phyloP scores from a whole-genome alignment of 1,140 invertebrate species.

The Scaptomyza hsui region DNA sequence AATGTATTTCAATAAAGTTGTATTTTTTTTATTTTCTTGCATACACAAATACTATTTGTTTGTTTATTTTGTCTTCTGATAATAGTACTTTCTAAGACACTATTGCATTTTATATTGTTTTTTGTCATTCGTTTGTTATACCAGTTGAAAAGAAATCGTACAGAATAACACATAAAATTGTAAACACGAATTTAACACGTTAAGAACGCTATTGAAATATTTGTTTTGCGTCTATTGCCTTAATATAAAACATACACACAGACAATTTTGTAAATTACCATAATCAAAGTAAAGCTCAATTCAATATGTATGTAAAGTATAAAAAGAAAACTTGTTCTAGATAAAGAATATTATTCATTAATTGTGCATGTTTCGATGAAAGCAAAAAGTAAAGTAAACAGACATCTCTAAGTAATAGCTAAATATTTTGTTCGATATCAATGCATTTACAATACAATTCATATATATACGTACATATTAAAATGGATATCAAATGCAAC shows the following conservation, averaged over 20 bases:
- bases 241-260: slow-evolving; percentile 11
- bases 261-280: slow-evolving; percentile 20
- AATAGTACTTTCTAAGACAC: slow-evolving; percentile 1
- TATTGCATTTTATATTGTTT: slow-evolving; percentile 37
- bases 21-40: slow-evolving; percentile 4
- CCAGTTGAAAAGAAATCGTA: slow-evolving; percentile 15
- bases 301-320: slow-evolving; percentile 9
- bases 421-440: slow-evolving; percentile 26
- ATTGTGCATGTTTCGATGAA: slow-evolving; percentile 24
- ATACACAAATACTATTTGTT: not conserved
- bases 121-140: slow-evolving; percentile 46
- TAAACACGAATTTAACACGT: slow-evolving; percentile 75
- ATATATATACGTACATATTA: slow-evolving; percentile 42
- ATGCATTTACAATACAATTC: slow-evolving; percentile 22
- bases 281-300: slow-evolving; percentile 25
- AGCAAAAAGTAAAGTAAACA: not conserved
- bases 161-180: slow-evolving; percentile 25
- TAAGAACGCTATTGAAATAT: slow-evolving; percentile 56
- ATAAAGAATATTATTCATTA: slow-evolving; percentile 17
- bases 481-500: slow-evolving; percentile 47
- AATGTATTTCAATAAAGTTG: slow-evolving; percentile 3
- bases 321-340: slow-evolving; percentile 5
- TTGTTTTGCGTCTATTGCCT: slow-evolving; percentile 23
- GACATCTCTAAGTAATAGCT: not conserved
- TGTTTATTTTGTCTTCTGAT: too few species aligned